Percentiles rank a stretch among this genome's conserved stretches.
Evolutionary conservation across 2,888 invertebrate genomes (phyloP).

Genomic region (Caenorhabditis macrosperma): DNA sequence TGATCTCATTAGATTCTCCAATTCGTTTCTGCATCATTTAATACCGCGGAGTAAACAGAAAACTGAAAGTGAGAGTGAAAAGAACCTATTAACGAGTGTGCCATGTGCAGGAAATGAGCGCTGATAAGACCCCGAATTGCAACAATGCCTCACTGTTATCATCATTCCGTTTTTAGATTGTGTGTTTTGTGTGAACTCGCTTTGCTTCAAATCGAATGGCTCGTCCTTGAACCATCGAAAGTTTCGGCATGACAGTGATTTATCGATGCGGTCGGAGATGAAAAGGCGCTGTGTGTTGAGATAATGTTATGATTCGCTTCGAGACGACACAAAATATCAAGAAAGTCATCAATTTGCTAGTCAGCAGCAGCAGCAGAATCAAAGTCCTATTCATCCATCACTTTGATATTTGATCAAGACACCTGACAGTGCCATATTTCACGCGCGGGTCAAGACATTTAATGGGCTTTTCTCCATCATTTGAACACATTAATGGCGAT

Average conservation of each 20-base stretch:
- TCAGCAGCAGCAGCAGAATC: not conserved
- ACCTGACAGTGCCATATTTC: constrained; percentile 49
- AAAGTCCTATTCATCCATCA: constrained; percentile 38
- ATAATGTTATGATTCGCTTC: constrained; percentile 55
- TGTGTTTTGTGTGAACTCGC: constrained; percentile 16
- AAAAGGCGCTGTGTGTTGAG: constrained; percentile 24
- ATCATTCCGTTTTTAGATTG: constrained; percentile 6
- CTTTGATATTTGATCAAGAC: constrained; percentile 56
- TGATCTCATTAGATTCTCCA: not conserved
- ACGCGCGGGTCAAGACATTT: constrained; percentile 36
- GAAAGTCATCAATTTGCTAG: constrained; percentile 12
- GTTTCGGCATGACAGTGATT: constrained; percentile 44
- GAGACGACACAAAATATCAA: constrained; percentile 3
- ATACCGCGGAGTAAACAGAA: not conserved
- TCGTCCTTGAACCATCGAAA: constrained; percentile 51
- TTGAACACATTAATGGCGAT: constrained; percentile 26
- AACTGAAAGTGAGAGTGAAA: too few species aligned
- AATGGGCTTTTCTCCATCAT: constrained; percentile 41
- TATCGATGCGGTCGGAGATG: constrained; percentile 40
- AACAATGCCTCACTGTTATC: constrained; percentile 27
- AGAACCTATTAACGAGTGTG: constrained; percentile 21
- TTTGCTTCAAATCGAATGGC: not conserved
- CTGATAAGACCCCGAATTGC: constrained; percentile 40
- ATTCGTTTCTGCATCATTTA: constrained; percentile 13
- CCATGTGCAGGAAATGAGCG: constrained; percentile 23